Percentiles rank a stretch among this genome's conserved stretches.
These are phyloP conservation scores for Mizuhopecten yessoensis DNA, from an alignment of 1,140 invertebrate genomes.

Conservation along the genomic window DNA sequence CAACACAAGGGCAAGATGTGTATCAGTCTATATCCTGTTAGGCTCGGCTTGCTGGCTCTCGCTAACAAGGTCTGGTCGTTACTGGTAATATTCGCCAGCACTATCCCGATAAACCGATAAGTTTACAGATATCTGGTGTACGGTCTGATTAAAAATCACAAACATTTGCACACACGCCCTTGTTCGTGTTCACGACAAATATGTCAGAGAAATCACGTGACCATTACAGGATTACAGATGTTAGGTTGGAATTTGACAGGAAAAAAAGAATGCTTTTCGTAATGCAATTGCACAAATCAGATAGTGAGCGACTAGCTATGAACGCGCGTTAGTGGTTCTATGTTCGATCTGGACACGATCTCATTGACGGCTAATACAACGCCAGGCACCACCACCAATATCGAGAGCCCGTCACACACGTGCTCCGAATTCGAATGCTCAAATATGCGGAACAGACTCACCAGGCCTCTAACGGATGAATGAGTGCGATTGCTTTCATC, in stretches of 20 bases:
- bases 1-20: background rate
- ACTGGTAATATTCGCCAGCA: background rate
- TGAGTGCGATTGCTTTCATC: background rate
- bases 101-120: conserved; percentile 21
- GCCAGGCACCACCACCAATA: background rate
- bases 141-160: background rate
- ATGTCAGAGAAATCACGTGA: background rate
- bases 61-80: background rate
- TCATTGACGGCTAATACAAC: background rate
- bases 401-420: background rate
- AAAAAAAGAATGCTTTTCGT: background rate
- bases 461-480: background rate
- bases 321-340: background rate
- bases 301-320: background rate
- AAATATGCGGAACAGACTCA: background rate
- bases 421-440: background rate
- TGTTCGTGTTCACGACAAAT: background rate
- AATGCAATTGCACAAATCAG: background rate
- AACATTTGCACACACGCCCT: background rate
- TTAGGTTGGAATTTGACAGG: background rate
- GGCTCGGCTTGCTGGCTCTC: background rate
- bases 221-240: background rate
- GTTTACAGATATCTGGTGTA: background rate
- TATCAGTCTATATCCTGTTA: background rate
- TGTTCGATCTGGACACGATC: background rate